phyloP scores from a whole-genome alignment of 2,113 vertebrate species.

The Megaceryle maxima region DNA sequence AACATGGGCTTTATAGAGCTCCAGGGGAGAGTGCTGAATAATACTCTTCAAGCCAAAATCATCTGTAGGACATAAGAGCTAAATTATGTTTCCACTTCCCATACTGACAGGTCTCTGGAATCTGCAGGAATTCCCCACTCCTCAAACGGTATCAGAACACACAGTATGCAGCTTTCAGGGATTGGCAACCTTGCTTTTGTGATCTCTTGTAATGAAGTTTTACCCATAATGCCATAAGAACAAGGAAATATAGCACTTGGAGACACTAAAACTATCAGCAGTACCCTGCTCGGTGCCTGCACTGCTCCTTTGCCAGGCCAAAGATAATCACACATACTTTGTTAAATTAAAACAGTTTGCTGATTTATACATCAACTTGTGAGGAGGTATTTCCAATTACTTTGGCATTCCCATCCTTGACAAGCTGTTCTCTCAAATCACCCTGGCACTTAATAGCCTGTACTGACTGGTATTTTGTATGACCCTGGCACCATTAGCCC shows the following conservation, averaged over 20 bases:
- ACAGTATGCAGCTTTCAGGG: constrained; percentile 44
- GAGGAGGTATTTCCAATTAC: constrained; percentile 76
- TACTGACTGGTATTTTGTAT: constrained; percentile 67
- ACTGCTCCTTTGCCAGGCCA: not conserved
- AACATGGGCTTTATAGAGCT: constrained; percentile 54
- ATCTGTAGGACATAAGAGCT: constrained; percentile 59
- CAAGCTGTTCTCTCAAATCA: constrained; percentile 80
- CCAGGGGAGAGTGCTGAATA: constrained; percentile 49
- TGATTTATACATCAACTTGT: constrained; percentile 66
- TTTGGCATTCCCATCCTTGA: constrained; percentile 77
- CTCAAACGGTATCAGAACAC: constrained; percentile 39
- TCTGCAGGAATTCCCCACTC: constrained; percentile 43
- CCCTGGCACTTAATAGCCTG: constrained; percentile 74
- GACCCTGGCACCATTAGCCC: constrained; percentile 76
- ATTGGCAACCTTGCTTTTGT: not conserved
- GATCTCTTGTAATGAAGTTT: constrained; percentile 32
- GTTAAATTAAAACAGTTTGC: constrained; percentile 71
- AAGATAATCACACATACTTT: constrained; percentile 45
- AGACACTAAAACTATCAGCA: constrained; percentile 17
- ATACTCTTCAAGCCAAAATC: constrained; percentile 44
- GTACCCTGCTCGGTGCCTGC: not conserved
- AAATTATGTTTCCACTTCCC: constrained; percentile 63
- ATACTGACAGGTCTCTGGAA: constrained; percentile 55
- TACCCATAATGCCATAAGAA: constrained; percentile 32
- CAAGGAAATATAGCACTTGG: not conserved